phyloP scores from a whole-genome alignment of 2,113 vertebrate genomes.

The Carlito syrichta region DNA sequence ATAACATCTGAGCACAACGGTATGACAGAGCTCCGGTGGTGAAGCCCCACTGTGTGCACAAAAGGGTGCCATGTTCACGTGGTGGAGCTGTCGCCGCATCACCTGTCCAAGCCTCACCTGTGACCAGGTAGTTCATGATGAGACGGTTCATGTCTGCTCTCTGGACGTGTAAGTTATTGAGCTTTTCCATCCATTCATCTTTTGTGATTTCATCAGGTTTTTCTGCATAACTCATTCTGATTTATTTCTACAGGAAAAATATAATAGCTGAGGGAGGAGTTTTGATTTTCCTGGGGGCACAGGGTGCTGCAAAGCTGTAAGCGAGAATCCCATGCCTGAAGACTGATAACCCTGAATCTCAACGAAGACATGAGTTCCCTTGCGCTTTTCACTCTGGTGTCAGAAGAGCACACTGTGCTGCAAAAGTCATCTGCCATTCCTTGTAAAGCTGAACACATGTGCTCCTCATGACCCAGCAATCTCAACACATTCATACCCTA shows the following conservation, averaged over 20 bases:
- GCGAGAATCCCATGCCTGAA: neutral
- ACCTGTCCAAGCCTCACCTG: constrained; percentile 75
- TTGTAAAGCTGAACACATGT: neutral
- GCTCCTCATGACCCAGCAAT: neutral
- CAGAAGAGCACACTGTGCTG: neutral
- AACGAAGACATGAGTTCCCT: neutral
- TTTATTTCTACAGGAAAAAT: constrained; percentile 77
- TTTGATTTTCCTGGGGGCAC: neutral
- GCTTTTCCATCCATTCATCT: constrained; percentile 99
- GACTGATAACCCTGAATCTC: neutral
- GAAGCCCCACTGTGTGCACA: no score
- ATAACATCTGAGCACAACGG: neutral
- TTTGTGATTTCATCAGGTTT: constrained; percentile 97
- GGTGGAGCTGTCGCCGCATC: fast-evolving
- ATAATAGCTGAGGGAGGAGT: neutral
- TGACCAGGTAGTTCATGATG: constrained; percentile 99
- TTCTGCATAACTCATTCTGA: constrained; percentile 98
- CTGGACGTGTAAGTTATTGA: constrained; percentile 98
- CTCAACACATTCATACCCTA: neutral
- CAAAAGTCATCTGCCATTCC: neutral
- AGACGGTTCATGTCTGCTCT: constrained; percentile 99
- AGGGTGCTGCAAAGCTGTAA: neutral
- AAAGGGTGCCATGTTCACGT: neutral
- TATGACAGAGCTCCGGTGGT: no score
- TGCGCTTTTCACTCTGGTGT: no score